Percentiles rank a stretch among this genome's conserved stretches.
Evolutionary conservation across 2,113 vertebrate genomes (phyloP).

Genomic region (Macrotis lagotis): DNA sequence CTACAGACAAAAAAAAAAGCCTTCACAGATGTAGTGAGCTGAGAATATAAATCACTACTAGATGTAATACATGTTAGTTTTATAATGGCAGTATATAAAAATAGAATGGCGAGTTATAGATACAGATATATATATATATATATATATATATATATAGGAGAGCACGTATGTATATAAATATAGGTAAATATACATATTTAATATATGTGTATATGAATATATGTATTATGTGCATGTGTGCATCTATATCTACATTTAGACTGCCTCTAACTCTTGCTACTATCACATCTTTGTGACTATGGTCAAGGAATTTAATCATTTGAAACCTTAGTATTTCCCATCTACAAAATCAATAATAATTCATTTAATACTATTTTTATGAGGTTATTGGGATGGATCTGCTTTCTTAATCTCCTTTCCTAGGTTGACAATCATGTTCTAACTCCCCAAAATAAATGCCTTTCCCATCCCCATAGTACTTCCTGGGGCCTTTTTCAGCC

Average conservation of each 20-base stretch:
- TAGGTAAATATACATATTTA: too few species aligned
- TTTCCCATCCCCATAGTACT: background rate
- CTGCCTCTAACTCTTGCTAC: background rate
- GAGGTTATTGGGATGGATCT: background rate
- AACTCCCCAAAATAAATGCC: background rate
- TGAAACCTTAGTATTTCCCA: background rate
- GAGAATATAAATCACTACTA: constrained; percentile 32
- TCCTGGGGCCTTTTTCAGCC: background rate
- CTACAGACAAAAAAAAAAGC: background rate
- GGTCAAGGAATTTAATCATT: background rate
- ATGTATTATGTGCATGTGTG: background rate
- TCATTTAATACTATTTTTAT: background rate
- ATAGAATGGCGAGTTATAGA: too few species aligned
- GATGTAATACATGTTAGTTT: background rate
- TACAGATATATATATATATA: background rate
- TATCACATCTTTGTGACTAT: background rate
- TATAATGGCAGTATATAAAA: background rate
- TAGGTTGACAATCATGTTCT: background rate
- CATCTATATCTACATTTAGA: too few species aligned
- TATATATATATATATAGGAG: too few species aligned
- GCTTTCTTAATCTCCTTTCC: background rate
- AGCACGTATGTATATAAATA: too few species aligned
- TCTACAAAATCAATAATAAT: background rate
- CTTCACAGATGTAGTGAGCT: background rate
- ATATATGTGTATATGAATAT: background rate